Evolutionary conservation across 35 echinoderm and acorn worm genomes (phyloP), one percentile per base, ranked within the genome.

Genomic region (Lytechinus pictus): DNA sequence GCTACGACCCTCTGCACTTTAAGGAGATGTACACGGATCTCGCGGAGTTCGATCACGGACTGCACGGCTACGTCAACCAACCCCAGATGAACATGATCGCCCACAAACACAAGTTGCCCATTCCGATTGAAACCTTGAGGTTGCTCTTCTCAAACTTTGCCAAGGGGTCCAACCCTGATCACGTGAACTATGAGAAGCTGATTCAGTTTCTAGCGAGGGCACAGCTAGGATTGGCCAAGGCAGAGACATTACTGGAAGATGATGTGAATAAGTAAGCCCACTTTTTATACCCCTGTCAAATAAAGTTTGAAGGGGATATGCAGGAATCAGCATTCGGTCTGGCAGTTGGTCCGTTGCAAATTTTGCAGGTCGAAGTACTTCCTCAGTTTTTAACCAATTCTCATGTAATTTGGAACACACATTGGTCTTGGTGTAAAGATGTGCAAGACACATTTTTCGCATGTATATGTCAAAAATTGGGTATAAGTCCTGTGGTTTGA

Each of bases 101-200:
- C 1, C 87, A 55, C 87, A 86, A 94, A 72, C 92, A 99, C 92
- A 53, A 95, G 60, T 91, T 99, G 53, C 98, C 98, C 0, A 90
- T 99, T 4, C 95, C 96, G 9, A 94, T 97, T 3, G 94, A 96
- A 3, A 95, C 94, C 57, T 54, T 99, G 94, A 98, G 96, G 94
- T 86, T 99, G 10, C 87, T 99, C 9, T 96, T 99, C 53, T 98
- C 97, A 12, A 99, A 96, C 94, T 99, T 99, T 95, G 94, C 95
- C 86, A 98, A 99, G 52, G 96, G 97, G 0, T 87, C 79, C 79
- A 96, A 99, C 28, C 95, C 97, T 8, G 97, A 99, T 61, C 24
- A 95, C 88, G 97, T 99, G 61, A 98, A 99, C 79, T 99, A 99
- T 89, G 98, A 99, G 87, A 99, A 97, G 92, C 94, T 99, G 79